Conservation (phyloP, 2,113 vertebrate genomes). For the Hemiscyllium ocellatum region DNA sequence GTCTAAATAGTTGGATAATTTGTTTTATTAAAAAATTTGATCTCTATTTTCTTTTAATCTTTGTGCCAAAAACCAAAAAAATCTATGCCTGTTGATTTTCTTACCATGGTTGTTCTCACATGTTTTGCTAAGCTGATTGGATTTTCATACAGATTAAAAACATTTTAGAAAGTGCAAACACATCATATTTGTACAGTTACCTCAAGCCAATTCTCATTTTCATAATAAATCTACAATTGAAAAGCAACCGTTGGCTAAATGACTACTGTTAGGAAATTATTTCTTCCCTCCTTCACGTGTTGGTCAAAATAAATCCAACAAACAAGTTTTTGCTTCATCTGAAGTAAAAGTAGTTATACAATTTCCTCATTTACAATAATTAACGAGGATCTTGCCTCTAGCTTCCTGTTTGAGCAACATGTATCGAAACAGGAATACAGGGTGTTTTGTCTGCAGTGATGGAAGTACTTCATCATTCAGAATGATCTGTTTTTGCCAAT, state of each 20-base stretch:
- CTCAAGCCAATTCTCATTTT: not conserved
- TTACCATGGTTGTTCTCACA: not conserved
- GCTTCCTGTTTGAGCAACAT: constrained; percentile 20
- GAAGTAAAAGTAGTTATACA: not conserved
- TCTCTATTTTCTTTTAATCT: not conserved
- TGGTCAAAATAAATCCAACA: not conserved
- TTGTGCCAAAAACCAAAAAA: not conserved
- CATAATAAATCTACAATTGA: not conserved
- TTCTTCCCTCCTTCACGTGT: not conserved
- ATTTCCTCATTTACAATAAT: constrained; percentile 9
- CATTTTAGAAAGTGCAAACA: not conserved
- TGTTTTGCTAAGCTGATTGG: not conserved
- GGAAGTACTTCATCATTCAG: constrained; percentile 14
- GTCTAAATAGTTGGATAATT: not conserved
- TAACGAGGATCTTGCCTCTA: not conserved
- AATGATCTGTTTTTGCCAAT: constrained; percentile 28
- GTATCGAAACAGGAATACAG: not conserved
- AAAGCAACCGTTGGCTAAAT: not conserved
- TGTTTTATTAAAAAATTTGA: not conserved
- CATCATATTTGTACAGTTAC: not conserved
- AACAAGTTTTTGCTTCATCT: not conserved
- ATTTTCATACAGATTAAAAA: not conserved
- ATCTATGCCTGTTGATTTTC: not conserved
- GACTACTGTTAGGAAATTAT: not conserved
- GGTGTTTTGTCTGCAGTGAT: not conserved